phyloP scores from a whole-genome alignment of 2,888 invertebrate species.

The Macropis europaea region DNA sequence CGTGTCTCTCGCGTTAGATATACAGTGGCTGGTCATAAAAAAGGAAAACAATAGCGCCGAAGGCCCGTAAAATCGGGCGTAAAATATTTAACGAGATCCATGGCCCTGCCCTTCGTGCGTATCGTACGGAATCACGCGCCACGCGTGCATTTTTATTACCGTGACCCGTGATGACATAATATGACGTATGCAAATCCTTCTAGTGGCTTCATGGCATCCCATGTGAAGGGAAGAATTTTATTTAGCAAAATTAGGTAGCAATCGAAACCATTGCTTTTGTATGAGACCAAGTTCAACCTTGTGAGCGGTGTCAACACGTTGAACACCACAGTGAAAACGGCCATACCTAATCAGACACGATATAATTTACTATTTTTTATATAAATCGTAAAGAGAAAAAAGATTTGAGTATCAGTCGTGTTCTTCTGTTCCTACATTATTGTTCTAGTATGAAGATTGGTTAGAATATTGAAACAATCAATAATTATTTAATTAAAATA shows the following conservation, averaged over 20 bases:
- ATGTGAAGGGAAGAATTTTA: background rate
- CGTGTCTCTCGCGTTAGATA: slow-evolving; percentile 34
- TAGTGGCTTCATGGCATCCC: background rate
- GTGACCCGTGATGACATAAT: background rate
- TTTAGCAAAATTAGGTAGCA: background rate
- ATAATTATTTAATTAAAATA: too few species aligned
- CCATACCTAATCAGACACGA: too few species aligned
- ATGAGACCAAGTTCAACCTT: too few species aligned
- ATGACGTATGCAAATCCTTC: slow-evolving; percentile 8
- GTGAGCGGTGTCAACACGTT: too few species aligned
- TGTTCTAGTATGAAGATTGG: too few species aligned
- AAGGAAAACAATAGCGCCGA: slow-evolving; percentile 28
- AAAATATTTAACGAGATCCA: slow-evolving; percentile 68
- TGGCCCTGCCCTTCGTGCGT: slow-evolving; percentile 43
- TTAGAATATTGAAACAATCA: too few species aligned
- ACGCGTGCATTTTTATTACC: slow-evolving; percentile 38
- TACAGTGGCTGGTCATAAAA: slow-evolving; percentile 49
- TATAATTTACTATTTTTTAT: too few species aligned
- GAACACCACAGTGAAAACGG: too few species aligned
- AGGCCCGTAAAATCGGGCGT: slow-evolving; percentile 64
- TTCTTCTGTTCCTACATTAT: too few species aligned
- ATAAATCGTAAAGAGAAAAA: too few species aligned
- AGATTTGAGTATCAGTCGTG: too few species aligned
- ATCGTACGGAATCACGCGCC: slow-evolving; percentile 40
- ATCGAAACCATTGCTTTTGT: too few species aligned